Conservation (phyloP, 2,888 invertebrate species). For the Monopis laevigella region DNA sequence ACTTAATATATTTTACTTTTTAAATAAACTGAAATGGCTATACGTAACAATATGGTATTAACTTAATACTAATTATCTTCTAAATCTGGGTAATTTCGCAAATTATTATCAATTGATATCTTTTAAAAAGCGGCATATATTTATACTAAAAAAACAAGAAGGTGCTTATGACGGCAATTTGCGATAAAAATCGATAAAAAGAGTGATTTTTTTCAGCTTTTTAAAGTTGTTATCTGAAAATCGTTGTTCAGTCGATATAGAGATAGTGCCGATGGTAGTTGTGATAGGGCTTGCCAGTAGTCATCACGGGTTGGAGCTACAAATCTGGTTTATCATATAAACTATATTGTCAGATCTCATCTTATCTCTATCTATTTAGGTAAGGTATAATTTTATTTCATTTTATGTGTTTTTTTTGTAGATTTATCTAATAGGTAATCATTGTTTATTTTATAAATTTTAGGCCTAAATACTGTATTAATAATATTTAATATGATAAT, state of each 20-base stretch:
- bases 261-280: conserved; percentile 45
- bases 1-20: too few species aligned
- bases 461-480: too few species aligned
- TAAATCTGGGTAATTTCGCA: conserved; percentile 6
- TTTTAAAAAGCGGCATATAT: not conserved
- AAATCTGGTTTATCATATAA: conserved; percentile 1
- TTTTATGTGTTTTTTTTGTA: too few species aligned
- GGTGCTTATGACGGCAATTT: conserved; percentile 1
- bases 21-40: too few species aligned
- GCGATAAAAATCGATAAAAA: not conserved
- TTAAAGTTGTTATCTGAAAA: conserved; percentile 37
- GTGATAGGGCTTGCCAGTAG: conserved; percentile 9
- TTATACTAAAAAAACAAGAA: conserved; percentile 4
- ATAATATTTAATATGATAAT: too few species aligned
- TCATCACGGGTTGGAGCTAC: not conserved
- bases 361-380: too few species aligned
- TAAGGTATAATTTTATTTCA: too few species aligned
- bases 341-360: conserved; percentile 2
- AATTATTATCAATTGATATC: not conserved
- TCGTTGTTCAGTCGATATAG: conserved; percentile 56
- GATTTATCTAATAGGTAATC: too few species aligned
- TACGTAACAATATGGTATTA: too few species aligned
- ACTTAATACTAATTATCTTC: too few species aligned
- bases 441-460: too few species aligned
- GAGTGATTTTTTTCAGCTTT: conserved; percentile 31